Evolutionary conservation across 2,113 vertebrate species (phyloP).

Genomic region (Epinephelus cyanopodus): DNA sequence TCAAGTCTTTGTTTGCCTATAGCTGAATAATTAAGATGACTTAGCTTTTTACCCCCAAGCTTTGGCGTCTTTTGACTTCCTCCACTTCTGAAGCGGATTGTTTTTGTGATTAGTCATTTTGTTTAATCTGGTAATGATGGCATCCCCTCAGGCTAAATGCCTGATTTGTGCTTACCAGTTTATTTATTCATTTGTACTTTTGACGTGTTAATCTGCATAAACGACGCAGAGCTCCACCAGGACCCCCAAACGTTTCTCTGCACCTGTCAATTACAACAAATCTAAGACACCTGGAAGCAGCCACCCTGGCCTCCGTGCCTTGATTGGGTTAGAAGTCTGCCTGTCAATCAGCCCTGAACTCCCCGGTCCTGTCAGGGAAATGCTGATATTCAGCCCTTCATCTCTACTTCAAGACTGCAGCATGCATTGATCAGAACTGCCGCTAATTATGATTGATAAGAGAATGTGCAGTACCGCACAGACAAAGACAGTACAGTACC

Average conservation of each 20-base stretch:
- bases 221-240: slow-evolving; percentile 75
- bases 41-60: slow-evolving; percentile 82
- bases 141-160: slow-evolving; percentile 81
- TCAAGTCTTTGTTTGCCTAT: slow-evolving; percentile 72
- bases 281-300: slow-evolving; percentile 62
- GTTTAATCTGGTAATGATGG: slow-evolving; percentile 84
- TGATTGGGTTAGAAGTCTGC: slow-evolving; percentile 57
- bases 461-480: not conserved
- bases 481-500: not conserved
- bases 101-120: slow-evolving; percentile 83
- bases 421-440: slow-evolving; percentile 56
- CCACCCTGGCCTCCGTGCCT: slow-evolving; percentile 55
- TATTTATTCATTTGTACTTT: slow-evolving; percentile 86
- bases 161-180: slow-evolving; percentile 79
- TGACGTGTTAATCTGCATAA: slow-evolving; percentile 84
- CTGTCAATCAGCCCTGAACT: slow-evolving; percentile 70
- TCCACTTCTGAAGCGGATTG: slow-evolving; percentile 79
- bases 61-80: slow-evolving; percentile 82
- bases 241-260: slow-evolving; percentile 60
- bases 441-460: slow-evolving; percentile 69
- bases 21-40: slow-evolving; percentile 83
- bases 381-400: slow-evolving; percentile 62
- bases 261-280: slow-evolving; percentile 79
- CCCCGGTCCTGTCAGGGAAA: slow-evolving; percentile 48
- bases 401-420: slow-evolving; percentile 46